A percentile compares a stretch with the other conserved stretches of the same genome.
Conservation (phyloP, 2,888 invertebrate genomes). For the Drosophila demipolita region DNA sequence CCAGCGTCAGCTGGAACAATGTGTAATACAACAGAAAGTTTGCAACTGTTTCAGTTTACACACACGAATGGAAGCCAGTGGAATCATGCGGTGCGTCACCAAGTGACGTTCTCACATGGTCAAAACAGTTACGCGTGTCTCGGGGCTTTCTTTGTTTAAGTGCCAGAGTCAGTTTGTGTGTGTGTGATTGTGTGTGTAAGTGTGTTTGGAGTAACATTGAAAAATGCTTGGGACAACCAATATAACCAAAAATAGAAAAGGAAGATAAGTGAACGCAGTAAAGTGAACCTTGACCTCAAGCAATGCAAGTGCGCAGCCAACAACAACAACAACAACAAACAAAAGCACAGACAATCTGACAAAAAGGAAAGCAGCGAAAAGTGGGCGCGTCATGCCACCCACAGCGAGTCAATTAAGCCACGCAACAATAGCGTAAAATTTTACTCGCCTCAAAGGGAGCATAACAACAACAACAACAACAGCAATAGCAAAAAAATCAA, state of each 20-base stretch:
- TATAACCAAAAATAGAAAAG: conserved; percentile 26
- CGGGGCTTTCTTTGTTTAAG: conserved; percentile 10
- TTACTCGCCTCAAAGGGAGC: conserved; percentile 12
- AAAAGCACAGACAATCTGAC: conserved; percentile 23
- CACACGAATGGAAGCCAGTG: conserved; percentile 51
- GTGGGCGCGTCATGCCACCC: conserved; percentile 44
- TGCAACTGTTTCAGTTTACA: conserved; percentile 46
- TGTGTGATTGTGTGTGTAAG: conserved; percentile 9
- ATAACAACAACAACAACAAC: conserved; percentile 26
- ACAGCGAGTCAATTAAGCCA: conserved; percentile 43
- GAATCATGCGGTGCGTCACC: conserved; percentile 73
- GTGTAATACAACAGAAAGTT: conserved; percentile 48
- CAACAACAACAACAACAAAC: conserved; percentile 14
- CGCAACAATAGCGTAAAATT: conserved; percentile 29
- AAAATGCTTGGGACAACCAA: conserved; percentile 47
- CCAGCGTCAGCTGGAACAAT: conserved; percentile 54
- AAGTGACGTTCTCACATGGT: conserved; percentile 60
- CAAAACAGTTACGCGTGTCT: conserved; percentile 58
- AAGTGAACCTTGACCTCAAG: conserved; percentile 73
- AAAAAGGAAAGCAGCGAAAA: conserved; percentile 14
- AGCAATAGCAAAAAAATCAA: conserved; percentile 12
- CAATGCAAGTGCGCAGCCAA: conserved; percentile 43
- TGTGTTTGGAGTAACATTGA: conserved; percentile 56
- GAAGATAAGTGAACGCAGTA: conserved; percentile 15
- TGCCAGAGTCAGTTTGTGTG: conserved; percentile 11